phyloP scores from a whole-genome alignment of 2,888 invertebrate genomes.

The Oligia fasciuncula region DNA sequence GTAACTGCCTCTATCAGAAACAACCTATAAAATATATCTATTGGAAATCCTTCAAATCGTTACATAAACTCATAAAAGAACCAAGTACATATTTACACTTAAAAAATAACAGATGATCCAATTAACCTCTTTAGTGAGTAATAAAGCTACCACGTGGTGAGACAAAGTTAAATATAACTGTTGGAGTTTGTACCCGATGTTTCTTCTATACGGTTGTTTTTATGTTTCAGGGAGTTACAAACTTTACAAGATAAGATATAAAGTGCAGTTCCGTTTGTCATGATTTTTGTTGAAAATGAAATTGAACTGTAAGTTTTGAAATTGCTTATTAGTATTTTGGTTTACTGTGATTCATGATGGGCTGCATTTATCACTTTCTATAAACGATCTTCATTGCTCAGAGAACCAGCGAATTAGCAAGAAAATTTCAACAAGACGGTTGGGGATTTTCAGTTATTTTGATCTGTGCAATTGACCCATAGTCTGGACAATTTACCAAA shows the following conservation, averaged over 20 bases:
- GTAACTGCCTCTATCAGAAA: not conserved
- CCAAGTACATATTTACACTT: conserved; percentile 19
- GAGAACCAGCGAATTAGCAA: not conserved
- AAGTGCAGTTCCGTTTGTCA: conserved; percentile 16
- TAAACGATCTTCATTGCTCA: not conserved
- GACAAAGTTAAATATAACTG: conserved; percentile 72
- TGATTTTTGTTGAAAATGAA: conserved; percentile 33
- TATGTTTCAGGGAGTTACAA: conserved; percentile 19
- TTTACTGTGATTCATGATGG: conserved; percentile 22
- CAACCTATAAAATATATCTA: not conserved
- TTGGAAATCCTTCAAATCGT: not conserved
- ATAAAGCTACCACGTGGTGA: conserved; percentile 65
- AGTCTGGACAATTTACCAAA: conserved; percentile 50
- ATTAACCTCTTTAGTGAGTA: conserved; percentile 72
- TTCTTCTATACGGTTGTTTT: conserved; percentile 27
- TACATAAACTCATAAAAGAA: not conserved
- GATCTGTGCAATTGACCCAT: conserved; percentile 58
- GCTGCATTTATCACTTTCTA: conserved; percentile 4
- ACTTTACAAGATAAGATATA: conserved; percentile 1
- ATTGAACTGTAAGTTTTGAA: conserved; percentile 32
- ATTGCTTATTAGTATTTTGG: conserved; percentile 20
- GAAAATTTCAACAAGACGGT: conserved; percentile 8
- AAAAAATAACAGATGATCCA: conserved; percentile 68
- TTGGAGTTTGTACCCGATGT: conserved; percentile 70
- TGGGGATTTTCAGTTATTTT: conserved; percentile 42